These are phyloP conservation scores for Plutomurus gul DNA, from an alignment of 1,140 invertebrate species.

Conservation along the genomic window DNA sequence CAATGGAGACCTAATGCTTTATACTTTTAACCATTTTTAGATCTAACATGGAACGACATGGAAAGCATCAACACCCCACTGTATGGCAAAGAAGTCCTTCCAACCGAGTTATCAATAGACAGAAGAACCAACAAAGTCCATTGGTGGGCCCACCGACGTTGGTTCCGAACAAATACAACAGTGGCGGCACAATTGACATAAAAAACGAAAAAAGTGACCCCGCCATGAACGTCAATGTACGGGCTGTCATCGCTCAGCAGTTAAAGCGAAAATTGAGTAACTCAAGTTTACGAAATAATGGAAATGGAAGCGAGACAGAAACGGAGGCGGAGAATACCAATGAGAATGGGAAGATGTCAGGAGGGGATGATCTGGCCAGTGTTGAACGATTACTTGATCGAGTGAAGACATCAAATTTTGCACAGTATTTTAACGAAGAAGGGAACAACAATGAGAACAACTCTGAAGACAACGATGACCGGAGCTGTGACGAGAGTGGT, in stretches of 20 bases:
- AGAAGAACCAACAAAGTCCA: conserved; percentile 56
- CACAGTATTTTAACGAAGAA: conserved; percentile 59
- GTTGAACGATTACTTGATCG: conserved; percentile 79
- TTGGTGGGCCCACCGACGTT: conserved; percentile 48
- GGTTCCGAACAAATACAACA: conserved; percentile 43
- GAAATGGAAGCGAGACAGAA: conserved; percentile 53
- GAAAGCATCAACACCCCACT: conserved; percentile 90
- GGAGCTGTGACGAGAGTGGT: conserved; percentile 46
- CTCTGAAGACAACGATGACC: conserved; percentile 55
- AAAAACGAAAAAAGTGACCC: conserved; percentile 28
- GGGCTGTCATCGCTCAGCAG: conserved; percentile 78
- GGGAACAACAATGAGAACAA: conserved; percentile 54
- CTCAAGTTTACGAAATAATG: conserved; percentile 38
- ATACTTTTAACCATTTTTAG: not conserved
- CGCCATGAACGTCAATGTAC: conserved; percentile 69
- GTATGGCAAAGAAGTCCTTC: conserved; percentile 65
- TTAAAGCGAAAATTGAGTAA: conserved; percentile 65
- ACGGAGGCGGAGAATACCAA: conserved; percentile 54
- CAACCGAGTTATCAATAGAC: conserved; percentile 62
- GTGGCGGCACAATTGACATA: not conserved
- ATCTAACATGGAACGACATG: conserved; percentile 91
- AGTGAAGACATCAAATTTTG: conserved; percentile 70
- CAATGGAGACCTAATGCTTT: not conserved
- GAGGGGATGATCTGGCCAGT: conserved; percentile 68
- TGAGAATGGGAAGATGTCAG: conserved; percentile 24